Evolutionary conservation across 2,113 vertebrate genomes (phyloP), one percentile per base, ranked within the genome.

Genomic region (Calypte anna): DNA sequence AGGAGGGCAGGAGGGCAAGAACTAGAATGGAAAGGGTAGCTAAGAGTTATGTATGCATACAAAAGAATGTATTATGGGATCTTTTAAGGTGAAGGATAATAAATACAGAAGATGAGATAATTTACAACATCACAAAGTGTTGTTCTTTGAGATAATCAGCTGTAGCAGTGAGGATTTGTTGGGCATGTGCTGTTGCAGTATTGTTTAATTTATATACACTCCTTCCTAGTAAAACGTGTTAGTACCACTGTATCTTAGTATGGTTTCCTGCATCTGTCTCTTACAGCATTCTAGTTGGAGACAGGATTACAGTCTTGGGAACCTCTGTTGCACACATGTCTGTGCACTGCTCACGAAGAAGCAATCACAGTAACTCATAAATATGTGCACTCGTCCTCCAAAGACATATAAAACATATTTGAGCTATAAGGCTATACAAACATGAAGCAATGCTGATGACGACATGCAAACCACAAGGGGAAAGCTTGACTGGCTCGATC

Each of bases 371-470:
- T 83, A 93, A 89, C 91, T 94, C 93, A 91, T 93, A 92, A 97
- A 96, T 97, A 92, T 75, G 95, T 88, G 91, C 85, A 46, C 85
- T 96, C 43, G 5, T 89, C 88, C 94, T 96, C 92, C 76, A 88
- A 96, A 96, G 94, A 88, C 93, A 91, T 59, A 94, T 93, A 96
- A 96, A 96, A 48, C 76, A 66, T 96, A 86, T 96, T 97, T 97
- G 96, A 97, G 90, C 86, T 96, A 44, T 94, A 94, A 94, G 94
- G 78, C 91, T 96, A 12, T 95, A 88, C 95, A 97, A 97, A 96
- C 94, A 97, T 2, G 2, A 62, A 94, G 90, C 77, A 70, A 38
- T 95, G 92, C 78, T 89, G 96, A 74, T 94, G 94, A 94, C 31
- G 92, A 94, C 93, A 96, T 36, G 72, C 82, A 95, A 88, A 91